Evolutionary conservation across 1,140 invertebrate species (phyloP), one percentile per base, ranked within the genome.

Genomic region (Drosophila subobscura): DNA sequence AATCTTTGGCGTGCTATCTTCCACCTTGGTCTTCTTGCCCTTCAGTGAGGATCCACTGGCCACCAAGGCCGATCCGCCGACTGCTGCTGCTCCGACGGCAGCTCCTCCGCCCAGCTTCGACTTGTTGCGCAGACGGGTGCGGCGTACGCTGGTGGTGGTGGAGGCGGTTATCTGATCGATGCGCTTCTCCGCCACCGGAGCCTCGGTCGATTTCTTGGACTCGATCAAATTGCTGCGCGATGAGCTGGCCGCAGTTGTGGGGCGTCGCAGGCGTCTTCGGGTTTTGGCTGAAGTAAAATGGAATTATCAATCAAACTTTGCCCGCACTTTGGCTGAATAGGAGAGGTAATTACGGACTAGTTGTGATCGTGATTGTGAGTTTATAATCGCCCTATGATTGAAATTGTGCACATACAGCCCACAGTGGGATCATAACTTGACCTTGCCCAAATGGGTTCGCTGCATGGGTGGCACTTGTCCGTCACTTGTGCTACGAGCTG

Each of bases 71-170:
- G 94, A 93, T 51, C 93, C 93, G 2, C 93, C 91, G 1, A 94
- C 93, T 93, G 92, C 93, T 89, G 92, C 61, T 93, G 93, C 93
- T 92, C 92, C 92, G 93, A 92, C 93, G 91, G 92, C 92, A 93
- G 92, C 60, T 77, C 93, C 91, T 92, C 93, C 92, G 67, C 94
- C 92, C 71, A 88, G 27, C 65, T 91, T 91, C 22, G 90, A 90
- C 81, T 95, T 93, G 45, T 94, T 92, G 76, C 94, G 93, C n/a
- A 96, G 93, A 80, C 95, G 94, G 44, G 94, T 91, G 93, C 93
- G 91, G 94, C 94, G 89, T 93, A 95, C 92, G 93, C 94, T 94
- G 42, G 68, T 66, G n/a, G 86, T 81, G 7, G 89, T 83, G 8
- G 88, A 77, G 10, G 78, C 73, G 5, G 94, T 93, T 73, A 94